Conservation (phyloP, 1,140 invertebrate species). For the Nymphalis io region DNA sequence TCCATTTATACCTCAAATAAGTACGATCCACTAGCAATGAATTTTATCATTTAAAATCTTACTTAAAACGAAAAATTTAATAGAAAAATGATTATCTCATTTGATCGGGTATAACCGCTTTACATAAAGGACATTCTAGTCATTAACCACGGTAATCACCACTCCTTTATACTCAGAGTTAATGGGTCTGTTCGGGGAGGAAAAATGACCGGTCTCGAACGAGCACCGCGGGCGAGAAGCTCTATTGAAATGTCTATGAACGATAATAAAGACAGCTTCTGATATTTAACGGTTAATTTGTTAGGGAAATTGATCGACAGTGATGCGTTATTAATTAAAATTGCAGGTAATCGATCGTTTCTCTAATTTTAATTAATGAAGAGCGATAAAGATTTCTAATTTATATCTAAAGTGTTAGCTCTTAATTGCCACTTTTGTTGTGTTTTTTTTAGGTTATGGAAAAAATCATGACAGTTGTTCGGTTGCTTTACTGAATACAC, state of each 20-base stretch:
- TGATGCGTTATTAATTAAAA: background rate
- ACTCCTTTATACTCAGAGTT: conserved; percentile 9
- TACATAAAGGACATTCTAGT: conserved; percentile 10
- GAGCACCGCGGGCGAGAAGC: conserved; percentile 12
- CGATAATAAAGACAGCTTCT: conserved; percentile 8
- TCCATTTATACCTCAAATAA: no score
- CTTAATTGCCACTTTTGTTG: background rate
- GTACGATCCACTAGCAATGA: no score
- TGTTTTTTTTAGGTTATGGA: no score
- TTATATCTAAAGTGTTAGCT: background rate
- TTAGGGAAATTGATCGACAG: background rate
- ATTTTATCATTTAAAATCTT: no score
- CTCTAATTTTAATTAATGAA: conserved; percentile 1
- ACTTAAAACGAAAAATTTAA: no score
- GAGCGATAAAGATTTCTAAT: background rate
- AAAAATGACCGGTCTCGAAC: conserved; percentile 19
- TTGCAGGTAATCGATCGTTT: background rate
- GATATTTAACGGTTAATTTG: conserved; percentile 20
- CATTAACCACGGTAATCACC: conserved; percentile 13
- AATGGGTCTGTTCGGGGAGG: conserved; percentile 15
- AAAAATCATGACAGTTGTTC: no score
- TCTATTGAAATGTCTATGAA: conserved; percentile 21
- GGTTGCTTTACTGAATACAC: no score
- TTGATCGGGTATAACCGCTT: background rate
- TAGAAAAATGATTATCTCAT: background rate